Conservation (phyloP, 2,888 invertebrate species). For the Nesidiocoris tenuis region DNA sequence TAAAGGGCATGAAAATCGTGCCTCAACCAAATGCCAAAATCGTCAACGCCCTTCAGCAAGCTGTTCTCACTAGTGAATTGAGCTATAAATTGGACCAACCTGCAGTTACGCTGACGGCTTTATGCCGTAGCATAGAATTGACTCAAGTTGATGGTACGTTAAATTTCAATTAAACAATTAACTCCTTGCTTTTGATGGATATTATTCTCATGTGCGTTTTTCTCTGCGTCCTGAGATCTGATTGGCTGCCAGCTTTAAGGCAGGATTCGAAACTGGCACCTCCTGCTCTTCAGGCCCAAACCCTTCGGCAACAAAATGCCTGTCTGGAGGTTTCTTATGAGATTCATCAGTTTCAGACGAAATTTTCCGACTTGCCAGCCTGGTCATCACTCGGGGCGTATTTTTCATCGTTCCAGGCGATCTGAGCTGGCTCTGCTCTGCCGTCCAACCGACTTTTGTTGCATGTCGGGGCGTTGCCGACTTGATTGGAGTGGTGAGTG, state of each 20-base stretch:
- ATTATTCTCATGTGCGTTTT: too few relatives aligned
- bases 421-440: conserved; percentile 53
- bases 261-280: not conserved
- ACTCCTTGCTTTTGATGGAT: too few relatives aligned
- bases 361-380: conserved; percentile 52
- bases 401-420: conserved; percentile 54
- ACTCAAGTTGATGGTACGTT: conserved; percentile 43
- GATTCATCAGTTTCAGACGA: conserved; percentile 47
- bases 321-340: not conserved
- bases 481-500: conserved; percentile 57
- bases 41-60: conserved; percentile 44
- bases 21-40: conserved; percentile 38
- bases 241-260: not conserved
- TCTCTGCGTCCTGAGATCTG: too few relatives aligned
- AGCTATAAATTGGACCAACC: conserved; percentile 37
- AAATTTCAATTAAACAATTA: too few relatives aligned
- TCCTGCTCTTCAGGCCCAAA: too few relatives aligned
- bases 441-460: conserved; percentile 53
- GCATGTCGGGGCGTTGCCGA: conserved; percentile 59
- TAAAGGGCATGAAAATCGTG: conserved; percentile 41
- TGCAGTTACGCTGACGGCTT: conserved; percentile 28
- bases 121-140: conserved; percentile 41
- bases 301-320: too few relatives aligned
- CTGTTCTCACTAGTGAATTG: conserved; percentile 31
- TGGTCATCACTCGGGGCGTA: conserved; percentile 55